A percentile compares a stretch with the other conserved stretches of the same genome.
Conservation (phyloP, 2,113 vertebrate genomes). For the Echinops telfairi region DNA sequence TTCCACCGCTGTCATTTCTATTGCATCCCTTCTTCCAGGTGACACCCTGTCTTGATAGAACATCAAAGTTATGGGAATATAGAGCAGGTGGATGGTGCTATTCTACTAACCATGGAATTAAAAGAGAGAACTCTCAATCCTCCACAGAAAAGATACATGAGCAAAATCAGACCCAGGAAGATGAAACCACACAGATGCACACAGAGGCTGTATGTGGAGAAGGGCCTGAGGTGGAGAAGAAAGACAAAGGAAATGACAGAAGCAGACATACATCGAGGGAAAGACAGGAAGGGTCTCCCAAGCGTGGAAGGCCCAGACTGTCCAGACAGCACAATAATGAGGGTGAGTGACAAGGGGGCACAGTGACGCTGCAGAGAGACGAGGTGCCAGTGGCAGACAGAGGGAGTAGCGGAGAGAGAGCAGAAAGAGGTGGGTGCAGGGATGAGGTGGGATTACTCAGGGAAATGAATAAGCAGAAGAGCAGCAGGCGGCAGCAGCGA, state of each 20-base stretch:
- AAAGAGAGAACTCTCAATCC: slow-evolving; percentile 25
- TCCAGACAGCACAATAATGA: slow-evolving; percentile 4
- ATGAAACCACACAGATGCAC: neutral
- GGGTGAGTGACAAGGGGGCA: slow-evolving; percentile 15
- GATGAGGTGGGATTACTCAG: neutral
- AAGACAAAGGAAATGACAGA: slow-evolving; percentile 32
- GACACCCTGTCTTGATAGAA: neutral
- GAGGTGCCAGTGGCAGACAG: neutral
- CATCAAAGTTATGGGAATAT: neutral
- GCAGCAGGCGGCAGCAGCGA: neutral
- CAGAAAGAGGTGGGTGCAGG: neutral
- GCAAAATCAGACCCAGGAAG: slow-evolving; percentile 43
- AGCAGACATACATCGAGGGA: neutral
- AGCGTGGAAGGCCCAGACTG: neutral
- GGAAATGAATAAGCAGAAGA: neutral
- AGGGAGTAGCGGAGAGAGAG: neutral
- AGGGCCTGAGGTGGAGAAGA: slow-evolving; percentile 31
- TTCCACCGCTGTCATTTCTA: neutral
- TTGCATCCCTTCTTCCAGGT: neutral
- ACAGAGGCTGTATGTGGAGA: neutral
- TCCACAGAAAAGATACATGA: slow-evolving; percentile 24
- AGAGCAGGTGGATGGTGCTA: slow-evolving; percentile 27
- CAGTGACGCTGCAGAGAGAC: neutral
- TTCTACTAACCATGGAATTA: neutral
- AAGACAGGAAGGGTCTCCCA: neutral